These are phyloP conservation scores for Sphaerodactylus townsendi DNA, from an alignment of 2,113 vertebrate genomes.

Conservation along the genomic window DNA sequence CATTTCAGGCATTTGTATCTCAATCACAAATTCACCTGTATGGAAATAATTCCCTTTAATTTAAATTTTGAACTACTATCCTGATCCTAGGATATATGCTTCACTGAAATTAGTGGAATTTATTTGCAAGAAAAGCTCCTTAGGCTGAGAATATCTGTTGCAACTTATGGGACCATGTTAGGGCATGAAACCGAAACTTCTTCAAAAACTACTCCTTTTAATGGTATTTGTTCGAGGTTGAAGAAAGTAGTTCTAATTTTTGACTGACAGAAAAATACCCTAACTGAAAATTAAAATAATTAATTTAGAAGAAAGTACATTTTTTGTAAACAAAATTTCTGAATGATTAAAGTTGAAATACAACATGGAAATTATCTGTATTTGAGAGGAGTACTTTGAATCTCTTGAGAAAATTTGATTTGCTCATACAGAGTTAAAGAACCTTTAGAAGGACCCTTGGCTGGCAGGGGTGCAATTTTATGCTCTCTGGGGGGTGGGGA, in stretches of 20 bases:
- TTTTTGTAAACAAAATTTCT: background rate
- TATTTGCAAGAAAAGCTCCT: background rate
- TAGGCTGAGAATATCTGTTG: background rate
- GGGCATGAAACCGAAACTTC: background rate
- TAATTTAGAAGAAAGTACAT: slow-evolving; percentile 11
- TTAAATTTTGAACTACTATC: background rate
- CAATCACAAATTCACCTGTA: background rate
- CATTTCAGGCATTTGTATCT: background rate
- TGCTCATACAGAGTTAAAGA: slow-evolving; percentile 1
- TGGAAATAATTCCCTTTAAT: background rate
- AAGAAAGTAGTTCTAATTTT: background rate
- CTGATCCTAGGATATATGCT: background rate
- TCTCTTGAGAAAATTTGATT: background rate
- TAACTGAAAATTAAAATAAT: background rate
- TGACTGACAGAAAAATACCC: too few species aligned
- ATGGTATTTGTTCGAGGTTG: slow-evolving; percentile 14
- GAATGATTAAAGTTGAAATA: background rate
- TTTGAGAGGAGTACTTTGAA: background rate
- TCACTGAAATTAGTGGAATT: background rate
- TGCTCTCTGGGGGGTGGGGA: too few species aligned
- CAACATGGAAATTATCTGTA: background rate
- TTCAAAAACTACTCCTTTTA: background rate
- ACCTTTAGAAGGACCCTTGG: slow-evolving; percentile 13
- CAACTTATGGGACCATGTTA: slow-evolving; percentile 35
- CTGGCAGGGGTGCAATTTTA: too few species aligned